phyloP scores from a whole-genome alignment of 2,113 vertebrate species.

The Pyrgilauda ruficollis region DNA sequence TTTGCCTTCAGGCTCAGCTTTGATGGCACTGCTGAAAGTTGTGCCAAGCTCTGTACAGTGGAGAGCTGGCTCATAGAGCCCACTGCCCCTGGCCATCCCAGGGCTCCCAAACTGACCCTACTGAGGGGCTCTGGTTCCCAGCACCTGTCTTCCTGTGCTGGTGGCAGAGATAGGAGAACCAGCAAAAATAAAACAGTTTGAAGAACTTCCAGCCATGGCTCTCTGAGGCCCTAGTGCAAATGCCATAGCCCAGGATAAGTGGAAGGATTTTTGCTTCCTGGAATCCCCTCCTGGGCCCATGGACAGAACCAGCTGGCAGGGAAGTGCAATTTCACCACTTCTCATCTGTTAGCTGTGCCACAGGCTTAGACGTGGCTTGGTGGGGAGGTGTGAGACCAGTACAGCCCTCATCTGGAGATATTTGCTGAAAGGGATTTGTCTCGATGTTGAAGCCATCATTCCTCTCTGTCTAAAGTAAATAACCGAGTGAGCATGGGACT shows the following conservation, averaged over 20 bases:
- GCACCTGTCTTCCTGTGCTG: background rate
- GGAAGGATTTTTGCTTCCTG: background rate
- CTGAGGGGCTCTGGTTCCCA: background rate
- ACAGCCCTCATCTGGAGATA: background rate
- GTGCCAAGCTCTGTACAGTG: background rate
- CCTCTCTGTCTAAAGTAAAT: background rate
- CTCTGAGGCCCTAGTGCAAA: background rate
- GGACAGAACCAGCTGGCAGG: background rate
- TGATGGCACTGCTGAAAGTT: background rate
- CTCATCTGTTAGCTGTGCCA: background rate
- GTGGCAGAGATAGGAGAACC: background rate
- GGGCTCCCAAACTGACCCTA: background rate
- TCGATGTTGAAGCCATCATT: background rate
- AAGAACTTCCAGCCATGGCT: background rate
- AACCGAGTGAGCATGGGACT: background rate
- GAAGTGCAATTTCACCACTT: background rate
- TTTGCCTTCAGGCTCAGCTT: background rate
- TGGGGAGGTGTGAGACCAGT: background rate
- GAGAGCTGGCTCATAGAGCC: background rate
- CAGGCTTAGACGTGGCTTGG: background rate
- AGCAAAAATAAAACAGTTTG: background rate
- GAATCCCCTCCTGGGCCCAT: background rate
- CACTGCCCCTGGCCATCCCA: background rate
- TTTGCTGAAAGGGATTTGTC: background rate
- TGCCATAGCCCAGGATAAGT: background rate